Evolutionary conservation across 2,113 vertebrate species (phyloP).

Genomic region (Elephas maximus): DNA sequence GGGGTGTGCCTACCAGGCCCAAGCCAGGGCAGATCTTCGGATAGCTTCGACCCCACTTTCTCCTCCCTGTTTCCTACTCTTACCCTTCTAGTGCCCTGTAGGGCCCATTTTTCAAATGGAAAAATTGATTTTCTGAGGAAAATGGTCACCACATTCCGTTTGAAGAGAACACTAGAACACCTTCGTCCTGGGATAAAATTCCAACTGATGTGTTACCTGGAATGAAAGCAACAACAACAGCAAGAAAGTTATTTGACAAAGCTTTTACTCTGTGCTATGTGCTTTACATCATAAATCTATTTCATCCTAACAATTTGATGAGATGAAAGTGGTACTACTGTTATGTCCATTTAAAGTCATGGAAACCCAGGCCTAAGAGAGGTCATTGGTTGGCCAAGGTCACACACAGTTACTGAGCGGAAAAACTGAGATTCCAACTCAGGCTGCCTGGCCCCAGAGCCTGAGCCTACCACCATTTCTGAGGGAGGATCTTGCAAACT

Average conservation of each 20-base stretch:
- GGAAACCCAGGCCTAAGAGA: not conserved
- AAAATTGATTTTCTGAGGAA: not conserved
- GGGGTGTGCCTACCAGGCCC: not conserved
- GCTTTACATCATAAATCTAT: not conserved
- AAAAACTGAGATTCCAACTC: not conserved
- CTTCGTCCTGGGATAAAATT: not conserved
- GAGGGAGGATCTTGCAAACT: constrained; percentile 9
- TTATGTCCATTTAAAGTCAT: not conserved
- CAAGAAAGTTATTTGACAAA: not conserved
- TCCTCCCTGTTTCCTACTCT: not conserved
- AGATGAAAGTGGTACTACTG: not conserved
- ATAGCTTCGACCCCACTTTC: not conserved
- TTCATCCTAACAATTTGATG: not conserved
- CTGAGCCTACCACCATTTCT: not conserved
- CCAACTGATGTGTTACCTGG: not conserved
- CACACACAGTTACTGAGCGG: not conserved
- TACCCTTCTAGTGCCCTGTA: not conserved
- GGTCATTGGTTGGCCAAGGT: not conserved
- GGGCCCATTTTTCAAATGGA: not conserved
- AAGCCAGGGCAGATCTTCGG: not conserved
- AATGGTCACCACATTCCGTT: not conserved
- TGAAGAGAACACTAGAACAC: not conserved
- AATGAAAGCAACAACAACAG: not conserved
- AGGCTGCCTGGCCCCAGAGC: not conserved
- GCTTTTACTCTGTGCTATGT: not conserved